Conservation (phyloP, 1,140 invertebrate genomes). For the Scaptodrosophila lebanonensis region DNA sequence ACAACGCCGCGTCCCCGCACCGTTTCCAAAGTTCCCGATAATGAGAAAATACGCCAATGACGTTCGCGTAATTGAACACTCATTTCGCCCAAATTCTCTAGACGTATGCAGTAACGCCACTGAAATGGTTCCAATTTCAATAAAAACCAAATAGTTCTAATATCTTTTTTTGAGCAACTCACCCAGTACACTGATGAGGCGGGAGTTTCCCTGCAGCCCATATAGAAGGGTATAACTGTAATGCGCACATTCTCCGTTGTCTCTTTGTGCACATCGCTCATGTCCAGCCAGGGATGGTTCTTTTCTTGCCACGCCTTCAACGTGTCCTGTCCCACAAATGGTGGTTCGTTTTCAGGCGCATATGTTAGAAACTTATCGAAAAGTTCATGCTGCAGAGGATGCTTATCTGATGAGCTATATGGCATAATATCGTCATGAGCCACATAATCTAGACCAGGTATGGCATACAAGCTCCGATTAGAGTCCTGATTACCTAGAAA, state of each 20-base stretch:
- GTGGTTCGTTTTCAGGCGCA: constrained; percentile 86
- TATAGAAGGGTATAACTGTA: constrained; percentile 97
- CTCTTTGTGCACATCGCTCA: constrained; percentile 98
- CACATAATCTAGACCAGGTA: constrained; percentile 97
- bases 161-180: constrained; percentile 41
- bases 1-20: constrained; percentile 95
- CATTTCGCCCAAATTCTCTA: constrained; percentile 94
- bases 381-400: constrained; percentile 93
- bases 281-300: constrained; percentile 97
- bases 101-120: constrained; percentile 97
- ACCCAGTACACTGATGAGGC: constrained; percentile 95
- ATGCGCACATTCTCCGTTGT: constrained; percentile 96
- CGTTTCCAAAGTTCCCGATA: constrained; percentile 96
- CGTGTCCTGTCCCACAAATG: constrained; percentile 92
- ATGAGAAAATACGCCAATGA: constrained; percentile 97
- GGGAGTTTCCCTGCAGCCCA: constrained; percentile 88
- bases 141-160: neutral
- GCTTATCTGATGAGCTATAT: constrained; percentile 85
- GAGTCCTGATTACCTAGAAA: constrained; percentile 97
- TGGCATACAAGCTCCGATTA: constrained; percentile 93
- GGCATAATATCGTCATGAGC: constrained; percentile 96
- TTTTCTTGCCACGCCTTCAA: constrained; percentile 97
- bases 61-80: constrained; percentile 95
- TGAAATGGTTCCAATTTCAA: constrained; percentile 77
- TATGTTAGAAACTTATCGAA: constrained; percentile 96